Evolutionary conservation across 1,140 invertebrate species (phyloP).

Genomic region (Cydia fagiglandana): DNA sequence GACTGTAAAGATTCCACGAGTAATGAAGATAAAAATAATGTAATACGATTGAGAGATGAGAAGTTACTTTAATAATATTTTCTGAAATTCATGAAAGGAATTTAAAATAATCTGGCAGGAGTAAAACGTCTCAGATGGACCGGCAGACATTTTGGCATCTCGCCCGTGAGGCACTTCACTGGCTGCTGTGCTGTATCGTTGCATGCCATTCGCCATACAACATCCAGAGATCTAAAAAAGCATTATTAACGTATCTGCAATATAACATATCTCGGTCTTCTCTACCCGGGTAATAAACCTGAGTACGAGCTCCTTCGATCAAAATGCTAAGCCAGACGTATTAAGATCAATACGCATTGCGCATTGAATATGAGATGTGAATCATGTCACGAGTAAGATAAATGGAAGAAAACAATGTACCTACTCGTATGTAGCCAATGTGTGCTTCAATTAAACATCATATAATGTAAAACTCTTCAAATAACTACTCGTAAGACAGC

Average conservation of each 20-base stretch:
- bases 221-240: slow-evolving; percentile 2
- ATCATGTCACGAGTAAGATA: background rate
- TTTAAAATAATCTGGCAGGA: slow-evolving; percentile 23
- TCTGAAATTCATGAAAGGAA: slow-evolving; percentile 19
- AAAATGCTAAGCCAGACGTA: background rate
- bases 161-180: slow-evolving; percentile 11
- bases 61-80: slow-evolving; percentile 10
- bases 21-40: slow-evolving; percentile 3
- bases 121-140: background rate
- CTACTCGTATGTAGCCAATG: no score
- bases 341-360: no score
- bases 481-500: no score
- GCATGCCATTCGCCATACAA: slow-evolving; percentile 3
- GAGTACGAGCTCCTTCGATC: background rate
- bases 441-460: no score
- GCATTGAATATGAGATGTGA: no score
- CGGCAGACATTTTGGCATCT: slow-evolving; percentile 29
- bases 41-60: background rate
- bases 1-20: slow-evolving; percentile 8
- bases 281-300: no score
- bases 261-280: background rate
- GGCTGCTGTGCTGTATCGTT: slow-evolving; percentile 1
- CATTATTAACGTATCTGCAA: background rate
- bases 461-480: no score
- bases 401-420: background rate